A percentile compares a stretch with the other conserved stretches of the same genome.
These are phyloP conservation scores for Hyperoplus lanceolatus DNA, from an alignment of 2,797 vertebrate species.

Conservation along the genomic window DNA sequence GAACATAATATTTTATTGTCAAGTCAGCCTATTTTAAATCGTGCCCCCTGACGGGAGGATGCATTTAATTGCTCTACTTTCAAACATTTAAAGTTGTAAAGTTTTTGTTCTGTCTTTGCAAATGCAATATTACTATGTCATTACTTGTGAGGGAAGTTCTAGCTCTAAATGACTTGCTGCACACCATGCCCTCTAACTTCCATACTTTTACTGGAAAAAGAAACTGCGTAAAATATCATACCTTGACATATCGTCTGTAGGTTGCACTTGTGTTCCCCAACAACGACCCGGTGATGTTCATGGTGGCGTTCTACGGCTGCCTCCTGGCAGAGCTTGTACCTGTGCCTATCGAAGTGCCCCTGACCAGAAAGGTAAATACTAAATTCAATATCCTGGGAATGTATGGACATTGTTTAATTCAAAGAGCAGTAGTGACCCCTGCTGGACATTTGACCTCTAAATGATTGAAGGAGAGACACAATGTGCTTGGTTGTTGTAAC, in stretches of 20 bases:
- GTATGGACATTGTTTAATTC: neutral
- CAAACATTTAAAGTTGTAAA: neutral
- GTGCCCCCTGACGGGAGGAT: neutral
- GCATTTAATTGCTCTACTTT: neutral
- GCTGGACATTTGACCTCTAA: constrained; percentile 56
- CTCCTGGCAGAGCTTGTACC: constrained; percentile 95
- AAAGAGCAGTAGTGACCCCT: constrained; percentile 69
- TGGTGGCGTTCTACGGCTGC: constrained; percentile 98
- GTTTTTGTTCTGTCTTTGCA: neutral
- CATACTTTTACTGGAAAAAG: neutral
- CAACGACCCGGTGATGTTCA: constrained; percentile 96
- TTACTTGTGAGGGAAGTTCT: constrained; percentile 5
- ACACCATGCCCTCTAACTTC: neutral
- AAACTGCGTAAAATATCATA: neutral
- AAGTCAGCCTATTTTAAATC: neutral
- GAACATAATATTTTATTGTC: neutral
- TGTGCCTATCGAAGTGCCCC: constrained; percentile 96
- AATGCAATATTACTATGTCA: neutral
- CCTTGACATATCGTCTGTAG: constrained; percentile 71
- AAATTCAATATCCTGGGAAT: constrained; percentile 2
- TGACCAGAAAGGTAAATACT: constrained; percentile 94
- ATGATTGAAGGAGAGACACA: neutral
- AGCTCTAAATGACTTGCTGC: neutral
- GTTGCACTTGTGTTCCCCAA: constrained; percentile 98
- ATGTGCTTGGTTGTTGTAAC: neutral